These are phyloP conservation scores for Trichosurus vulpecula DNA, from an alignment of 2,797 vertebrate genomes.

Conservation along the genomic window DNA sequence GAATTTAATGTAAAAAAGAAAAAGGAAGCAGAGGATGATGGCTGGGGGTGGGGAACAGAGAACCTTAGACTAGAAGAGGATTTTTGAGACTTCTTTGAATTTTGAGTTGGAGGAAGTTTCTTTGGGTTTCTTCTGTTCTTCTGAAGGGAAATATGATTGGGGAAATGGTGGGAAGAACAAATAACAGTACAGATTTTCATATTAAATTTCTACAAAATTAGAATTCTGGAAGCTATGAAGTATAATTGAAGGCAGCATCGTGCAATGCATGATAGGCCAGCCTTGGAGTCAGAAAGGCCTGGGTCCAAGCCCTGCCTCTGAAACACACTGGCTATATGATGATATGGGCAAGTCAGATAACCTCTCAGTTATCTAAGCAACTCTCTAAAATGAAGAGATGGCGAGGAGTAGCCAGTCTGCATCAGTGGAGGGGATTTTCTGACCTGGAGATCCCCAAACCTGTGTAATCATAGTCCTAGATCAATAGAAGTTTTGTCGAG, in stretches of 20 bases:
- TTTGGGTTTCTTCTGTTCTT: constrained; percentile 17
- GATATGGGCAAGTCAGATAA: background rate
- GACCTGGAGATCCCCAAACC: background rate
- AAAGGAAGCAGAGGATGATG: background rate
- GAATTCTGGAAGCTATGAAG: constrained; percentile 18
- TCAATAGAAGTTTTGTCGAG: background rate
- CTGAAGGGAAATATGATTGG: background rate
- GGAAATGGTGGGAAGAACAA: background rate
- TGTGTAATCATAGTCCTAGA: background rate
- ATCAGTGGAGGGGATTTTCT: background rate
- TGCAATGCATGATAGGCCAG: background rate
- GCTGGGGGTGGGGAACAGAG: background rate
- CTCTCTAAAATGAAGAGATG: background rate
- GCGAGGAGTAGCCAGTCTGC: background rate
- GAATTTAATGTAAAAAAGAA: background rate
- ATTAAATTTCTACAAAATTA: constrained; percentile 38
- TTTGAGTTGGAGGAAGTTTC: too few relatives aligned
- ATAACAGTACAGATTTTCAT: background rate
- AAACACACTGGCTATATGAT: background rate
- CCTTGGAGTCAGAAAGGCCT: background rate
- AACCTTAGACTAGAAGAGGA: background rate
- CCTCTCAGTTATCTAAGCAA: background rate
- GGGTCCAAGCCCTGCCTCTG: background rate
- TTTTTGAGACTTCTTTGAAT: background rate
- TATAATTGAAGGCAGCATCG: background rate